Evolutionary conservation across 2,113 vertebrate genomes (phyloP).

Genomic region (Petaurus breviceps): DNA sequence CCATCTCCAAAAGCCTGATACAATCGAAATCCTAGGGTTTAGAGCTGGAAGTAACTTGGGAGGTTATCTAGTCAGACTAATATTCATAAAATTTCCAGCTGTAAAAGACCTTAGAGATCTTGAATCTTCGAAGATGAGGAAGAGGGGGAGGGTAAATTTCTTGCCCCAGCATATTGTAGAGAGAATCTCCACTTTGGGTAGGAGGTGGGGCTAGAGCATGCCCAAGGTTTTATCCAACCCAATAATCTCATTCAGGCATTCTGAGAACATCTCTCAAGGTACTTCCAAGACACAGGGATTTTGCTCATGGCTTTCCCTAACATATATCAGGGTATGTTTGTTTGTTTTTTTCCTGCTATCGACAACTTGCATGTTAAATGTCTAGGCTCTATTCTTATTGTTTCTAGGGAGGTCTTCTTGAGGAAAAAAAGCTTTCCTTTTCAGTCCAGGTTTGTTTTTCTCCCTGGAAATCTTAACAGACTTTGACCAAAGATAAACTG

Average conservation of each 20-base stretch:
- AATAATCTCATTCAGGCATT: neutral
- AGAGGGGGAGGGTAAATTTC: neutral
- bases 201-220: neutral
- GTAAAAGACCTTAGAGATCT: neutral
- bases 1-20: neutral
- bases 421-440: constrained; percentile 16
- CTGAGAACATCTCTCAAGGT: neutral
- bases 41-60: neutral
- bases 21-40: neutral
- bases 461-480: neutral
- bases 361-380: neutral
- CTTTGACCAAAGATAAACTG: neutral
- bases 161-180: neutral
- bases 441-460: constrained; percentile 17
- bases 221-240: neutral
- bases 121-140: neutral
- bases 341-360: neutral
- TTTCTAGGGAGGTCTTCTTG: neutral
- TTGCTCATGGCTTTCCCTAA: constrained; percentile 5
- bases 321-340: neutral
- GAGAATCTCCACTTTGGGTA: neutral
- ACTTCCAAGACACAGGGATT: constrained; percentile 28
- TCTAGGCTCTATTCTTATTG: neutral
- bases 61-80: neutral
- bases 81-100: neutral